Evolutionary conservation across 2,888 invertebrate species (phyloP).

Genomic region (Octonoba sinensis): DNA sequence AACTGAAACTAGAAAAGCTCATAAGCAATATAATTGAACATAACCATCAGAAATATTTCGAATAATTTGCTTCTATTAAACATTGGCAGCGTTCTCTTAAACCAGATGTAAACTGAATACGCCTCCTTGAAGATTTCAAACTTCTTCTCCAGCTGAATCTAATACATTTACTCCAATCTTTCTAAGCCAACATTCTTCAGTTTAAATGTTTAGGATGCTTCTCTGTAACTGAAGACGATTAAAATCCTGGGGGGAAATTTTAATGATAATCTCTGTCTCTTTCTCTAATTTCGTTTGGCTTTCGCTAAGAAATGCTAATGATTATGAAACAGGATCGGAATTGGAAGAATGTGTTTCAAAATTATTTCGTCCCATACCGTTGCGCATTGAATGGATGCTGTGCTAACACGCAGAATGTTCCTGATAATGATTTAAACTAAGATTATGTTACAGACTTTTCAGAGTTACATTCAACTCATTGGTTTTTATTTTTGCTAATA

Average conservation of each 20-base stretch:
- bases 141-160: constrained; percentile 14
- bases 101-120: too few species aligned
- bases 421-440: constrained; percentile 40
- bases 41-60: too few species aligned
- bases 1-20: too few species aligned
- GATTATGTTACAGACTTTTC: constrained; percentile 16
- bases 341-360: constrained; percentile 45
- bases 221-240: constrained; percentile 51
- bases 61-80: too few species aligned
- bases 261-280: constrained; percentile 55
- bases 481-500: too few species aligned
- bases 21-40: too few species aligned
- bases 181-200: constrained; percentile 40
- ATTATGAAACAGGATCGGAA: constrained; percentile 53
- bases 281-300: constrained; percentile 49
- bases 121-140: neutral
- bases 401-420: constrained; percentile 15
- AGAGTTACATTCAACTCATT: too few species aligned
- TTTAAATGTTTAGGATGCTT: constrained; percentile 57
- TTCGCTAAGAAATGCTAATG: constrained; percentile 49
- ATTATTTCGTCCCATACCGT: constrained; percentile 20
- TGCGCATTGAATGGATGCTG: constrained; percentile 27
- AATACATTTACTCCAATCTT: constrained; percentile 43
- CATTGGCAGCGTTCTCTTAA: too few species aligned
- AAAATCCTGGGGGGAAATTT: constrained; percentile 46